phyloP scores from a whole-genome alignment of 2,888 invertebrate genomes.

The Eupithecia vulgata region DNA sequence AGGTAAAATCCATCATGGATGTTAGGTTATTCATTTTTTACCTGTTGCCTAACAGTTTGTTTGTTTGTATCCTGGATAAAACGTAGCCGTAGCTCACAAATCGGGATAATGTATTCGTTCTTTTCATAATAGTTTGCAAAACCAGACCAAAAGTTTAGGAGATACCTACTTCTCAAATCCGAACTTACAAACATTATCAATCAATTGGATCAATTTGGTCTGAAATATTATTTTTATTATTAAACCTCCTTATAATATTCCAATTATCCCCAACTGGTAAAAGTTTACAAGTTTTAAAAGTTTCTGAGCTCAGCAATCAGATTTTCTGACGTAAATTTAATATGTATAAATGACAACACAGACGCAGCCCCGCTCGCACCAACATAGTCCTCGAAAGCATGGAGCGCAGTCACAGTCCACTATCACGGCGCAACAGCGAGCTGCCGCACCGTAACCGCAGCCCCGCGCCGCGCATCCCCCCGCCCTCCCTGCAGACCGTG shows the following conservation, averaged over 20 bases:
- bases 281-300: no score
- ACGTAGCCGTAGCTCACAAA: background rate
- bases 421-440: conserved; percentile 62
- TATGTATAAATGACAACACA: background rate
- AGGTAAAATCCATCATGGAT: conserved; percentile 44
- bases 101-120: no score
- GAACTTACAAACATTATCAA: no score
- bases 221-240: no score
- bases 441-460: conserved; percentile 46
- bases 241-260: no score
- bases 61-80: background rate
- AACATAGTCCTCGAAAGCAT: conserved; percentile 49
- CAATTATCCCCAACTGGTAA: no score
- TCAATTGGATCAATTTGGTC: no score
- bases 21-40: background rate
- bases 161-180: no score
- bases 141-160: no score
- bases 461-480: conserved; percentile 36
- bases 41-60: background rate
- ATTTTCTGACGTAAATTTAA: no score
- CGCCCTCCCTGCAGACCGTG: conserved; percentile 69
- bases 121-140: no score
- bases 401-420: conserved; percentile 67
- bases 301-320: no score
- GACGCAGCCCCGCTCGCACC: conserved; percentile 53